Base-by-base conservation (phyloP, 2,797 vertebrate genomes). In the Champsocephalus gunnari region DNA sequence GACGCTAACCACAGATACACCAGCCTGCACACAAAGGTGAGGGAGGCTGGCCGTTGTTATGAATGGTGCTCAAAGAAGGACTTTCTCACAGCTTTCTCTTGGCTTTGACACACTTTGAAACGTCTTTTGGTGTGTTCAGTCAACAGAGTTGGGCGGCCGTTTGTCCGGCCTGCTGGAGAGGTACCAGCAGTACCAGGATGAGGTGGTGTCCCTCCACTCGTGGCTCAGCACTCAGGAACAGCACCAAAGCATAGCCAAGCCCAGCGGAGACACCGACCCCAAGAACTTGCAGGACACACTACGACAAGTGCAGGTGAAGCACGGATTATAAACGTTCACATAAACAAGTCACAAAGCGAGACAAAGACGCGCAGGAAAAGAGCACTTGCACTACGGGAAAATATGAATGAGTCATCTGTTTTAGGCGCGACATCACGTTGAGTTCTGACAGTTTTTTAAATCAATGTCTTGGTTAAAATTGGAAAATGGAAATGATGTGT, bases 111-210 rank as follows among this genome's bases (percentile, higher is more conserved):
- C 16, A 11, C 13, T 10, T 6, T 68, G 54, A 47, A 7, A 2
- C 12, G 65, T 11, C 59, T 48, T 45, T 57, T 5, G 14, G 24
- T 57, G 1, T 43, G 34, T 82, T 11, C 84, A 99, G 98, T 98
- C 97, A n/a, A 91, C 93, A 55, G 96, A 93, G 68, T 89, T 99
- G 65, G 97, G 97, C 2, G 91, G 93, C 50, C 96, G 96, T 74
- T 89, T 99, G 83, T 95, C 89, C 12, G 90, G 93, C 73, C 83
- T 99, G 54, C 77, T 98, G 90, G 96, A 96, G 77, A 93, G 94
- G 62, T 98, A 96, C 92, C 96, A 97, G 92, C 96, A 98, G 84
- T 99, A 98, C 92, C 97, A 97, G 92, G 97, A 96, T 41, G 95
- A 96, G 43, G 93, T 95, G 0, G 93, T 96, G 73, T 96, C 95